Conservation (phyloP, 2,888 invertebrate genomes). For the Timema cristinae region DNA sequence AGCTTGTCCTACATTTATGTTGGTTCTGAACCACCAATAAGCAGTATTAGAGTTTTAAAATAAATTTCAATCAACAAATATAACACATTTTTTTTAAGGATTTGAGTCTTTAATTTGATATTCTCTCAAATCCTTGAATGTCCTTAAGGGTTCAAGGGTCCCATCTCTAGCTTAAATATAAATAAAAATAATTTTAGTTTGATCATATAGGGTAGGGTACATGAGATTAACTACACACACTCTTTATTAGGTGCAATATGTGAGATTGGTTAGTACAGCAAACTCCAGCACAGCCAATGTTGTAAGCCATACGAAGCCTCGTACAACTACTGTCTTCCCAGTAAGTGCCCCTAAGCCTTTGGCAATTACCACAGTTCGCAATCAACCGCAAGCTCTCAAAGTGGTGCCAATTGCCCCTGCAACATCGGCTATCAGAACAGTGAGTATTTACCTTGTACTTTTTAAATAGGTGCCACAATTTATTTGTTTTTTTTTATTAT, state of each 20-base stretch:
- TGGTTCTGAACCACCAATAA: no score
- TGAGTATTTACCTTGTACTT: slow-evolving; percentile 7
- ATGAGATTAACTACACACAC: neutral
- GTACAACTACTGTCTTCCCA: slow-evolving; percentile 21
- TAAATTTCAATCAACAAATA: no score
- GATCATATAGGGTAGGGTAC: no score
- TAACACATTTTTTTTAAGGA: no score
- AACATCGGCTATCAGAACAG: slow-evolving; percentile 17
- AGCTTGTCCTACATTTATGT: no score
- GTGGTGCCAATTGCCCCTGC: slow-evolving; percentile 32
- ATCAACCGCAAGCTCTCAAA: slow-evolving; percentile 26
- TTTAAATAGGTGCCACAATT: neutral
- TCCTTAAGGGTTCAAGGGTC: no score
- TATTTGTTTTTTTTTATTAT: no score
- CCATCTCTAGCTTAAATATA: no score
- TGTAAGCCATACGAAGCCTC: slow-evolving; percentile 31
- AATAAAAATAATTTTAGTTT: no score
- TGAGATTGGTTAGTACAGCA: slow-evolving; percentile 51
- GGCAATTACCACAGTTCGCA: slow-evolving; percentile 19
- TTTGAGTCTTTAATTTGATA: no score
- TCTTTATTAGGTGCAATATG: slow-evolving; percentile 57
- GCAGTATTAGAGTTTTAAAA: no score
- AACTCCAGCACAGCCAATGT: slow-evolving; percentile 26
- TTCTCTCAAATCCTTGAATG: no score
- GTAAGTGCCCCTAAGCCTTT: slow-evolving; percentile 15